Conservation (phyloP, 2,888 invertebrate genomes). For the Cheilosia scutellata region DNA sequence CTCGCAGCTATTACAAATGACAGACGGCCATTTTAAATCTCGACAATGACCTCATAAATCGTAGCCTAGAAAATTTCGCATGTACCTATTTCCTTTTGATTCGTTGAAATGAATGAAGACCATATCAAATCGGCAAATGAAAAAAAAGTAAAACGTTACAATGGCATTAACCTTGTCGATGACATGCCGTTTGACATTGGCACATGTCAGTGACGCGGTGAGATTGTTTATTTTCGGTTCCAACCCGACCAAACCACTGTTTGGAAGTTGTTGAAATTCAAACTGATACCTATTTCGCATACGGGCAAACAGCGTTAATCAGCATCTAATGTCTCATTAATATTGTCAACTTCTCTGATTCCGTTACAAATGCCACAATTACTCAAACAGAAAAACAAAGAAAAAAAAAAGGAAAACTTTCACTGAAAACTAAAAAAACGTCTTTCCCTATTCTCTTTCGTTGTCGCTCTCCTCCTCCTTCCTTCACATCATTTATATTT, state of each 20-base stretch:
- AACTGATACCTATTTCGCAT: neutral
- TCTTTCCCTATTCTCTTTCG: slow-evolving; percentile 50
- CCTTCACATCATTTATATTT: slow-evolving; percentile 54
- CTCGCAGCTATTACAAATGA: too few species aligned
- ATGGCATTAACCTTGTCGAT: slow-evolving; percentile 6
- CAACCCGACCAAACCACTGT: too few species aligned
- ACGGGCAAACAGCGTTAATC: neutral
- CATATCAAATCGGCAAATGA: neutral
- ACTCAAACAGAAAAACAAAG: neutral
- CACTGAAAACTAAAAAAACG: slow-evolving; percentile 50
- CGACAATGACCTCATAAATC: too few species aligned
- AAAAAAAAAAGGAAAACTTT: slow-evolving; percentile 54
- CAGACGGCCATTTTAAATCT: too few species aligned
- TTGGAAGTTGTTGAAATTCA: neutral
- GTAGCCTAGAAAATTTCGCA: too few species aligned
- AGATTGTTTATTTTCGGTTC: neutral
- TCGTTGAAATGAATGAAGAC: neutral
- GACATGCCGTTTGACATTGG: slow-evolving; percentile 14
- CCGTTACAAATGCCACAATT: slow-evolving; percentile 40
- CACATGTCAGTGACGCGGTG: neutral
- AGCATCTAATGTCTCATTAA: neutral
- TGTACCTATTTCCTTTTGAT: neutral
- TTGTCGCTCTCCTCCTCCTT: neutral
- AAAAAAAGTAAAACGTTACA: neutral
- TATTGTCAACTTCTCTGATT: slow-evolving; percentile 9